Conservation (phyloP, 2,797 vertebrate genomes). For the Enteromius argenteus region DNA sequence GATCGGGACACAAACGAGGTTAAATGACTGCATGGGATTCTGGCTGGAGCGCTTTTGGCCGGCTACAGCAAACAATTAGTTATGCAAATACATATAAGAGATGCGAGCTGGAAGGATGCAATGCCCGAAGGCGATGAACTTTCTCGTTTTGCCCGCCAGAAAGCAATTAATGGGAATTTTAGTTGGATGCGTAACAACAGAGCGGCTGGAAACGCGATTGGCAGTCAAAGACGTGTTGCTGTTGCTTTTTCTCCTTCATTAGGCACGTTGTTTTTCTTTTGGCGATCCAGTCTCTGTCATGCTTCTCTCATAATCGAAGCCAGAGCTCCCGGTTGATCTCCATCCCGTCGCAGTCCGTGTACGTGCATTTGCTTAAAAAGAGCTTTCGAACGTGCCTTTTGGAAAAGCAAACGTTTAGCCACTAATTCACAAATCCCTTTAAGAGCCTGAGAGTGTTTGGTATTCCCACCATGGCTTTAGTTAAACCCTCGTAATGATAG, state of each 20-base stretch:
- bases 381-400: conserved; percentile 42
- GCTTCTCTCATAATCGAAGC: conserved; percentile 22
- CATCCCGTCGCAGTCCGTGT: conserved; percentile 4
- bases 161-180: conserved; percentile 54
- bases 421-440: conserved; percentile 65
- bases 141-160: conserved; percentile 41
- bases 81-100: conserved; percentile 62
- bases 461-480: conserved; percentile 66
- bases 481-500: conserved; percentile 73
- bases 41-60: conserved; percentile 56
- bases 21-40: conserved; percentile 61
- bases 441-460: conserved; percentile 70
- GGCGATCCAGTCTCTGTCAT: background rate
- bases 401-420: conserved; percentile 64
- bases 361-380: conserved; percentile 37
- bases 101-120: conserved; percentile 32
- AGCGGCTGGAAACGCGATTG: conserved; percentile 8
- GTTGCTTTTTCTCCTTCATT: conserved; percentile 25
- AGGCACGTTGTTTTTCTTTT: conserved; percentile 30
- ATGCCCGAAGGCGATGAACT: conserved; percentile 6
- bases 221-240: conserved; percentile 44
- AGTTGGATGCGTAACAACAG: conserved; percentile 43
- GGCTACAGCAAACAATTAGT: conserved; percentile 50
- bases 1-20: conserved; percentile 66
- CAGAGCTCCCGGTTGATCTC: conserved; percentile 22